A percentile compares a stretch with the other conserved stretches of the same genome.
Evolutionary conservation across 2,797 vertebrate species (phyloP).

Genomic region (Otus scops): DNA sequence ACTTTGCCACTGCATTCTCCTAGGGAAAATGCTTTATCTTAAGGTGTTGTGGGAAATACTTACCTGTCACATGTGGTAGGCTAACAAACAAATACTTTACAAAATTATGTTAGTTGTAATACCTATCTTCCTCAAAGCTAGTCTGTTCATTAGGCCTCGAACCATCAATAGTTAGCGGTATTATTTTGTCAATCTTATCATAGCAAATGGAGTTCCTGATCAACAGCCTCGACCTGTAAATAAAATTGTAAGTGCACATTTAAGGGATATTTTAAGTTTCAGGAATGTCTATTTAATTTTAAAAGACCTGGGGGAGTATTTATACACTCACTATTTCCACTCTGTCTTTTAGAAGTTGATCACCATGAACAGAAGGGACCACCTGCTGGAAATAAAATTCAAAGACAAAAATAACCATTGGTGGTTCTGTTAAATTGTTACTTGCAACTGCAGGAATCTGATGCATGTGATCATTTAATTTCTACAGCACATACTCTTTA

Average conservation of each 20-base stretch:
- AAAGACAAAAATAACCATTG: background rate
- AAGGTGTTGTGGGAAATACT: background rate
- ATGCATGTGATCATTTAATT: background rate
- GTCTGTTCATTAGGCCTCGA: background rate
- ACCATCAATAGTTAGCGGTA: background rate
- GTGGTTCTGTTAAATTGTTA: background rate
- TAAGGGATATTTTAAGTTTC: background rate
- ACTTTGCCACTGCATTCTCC: background rate
- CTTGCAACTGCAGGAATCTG: background rate
- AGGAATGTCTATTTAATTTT: background rate
- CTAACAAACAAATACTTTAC: background rate
- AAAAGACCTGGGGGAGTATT: background rate
- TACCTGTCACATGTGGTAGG: background rate
- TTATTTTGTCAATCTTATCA: background rate
- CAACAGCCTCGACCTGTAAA: background rate
- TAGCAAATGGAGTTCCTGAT: background rate
- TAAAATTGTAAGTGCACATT: background rate
- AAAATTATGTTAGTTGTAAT: background rate
- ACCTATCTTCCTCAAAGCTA: background rate
- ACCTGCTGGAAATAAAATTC: conserved; percentile 19
- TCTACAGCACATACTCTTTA: background rate
- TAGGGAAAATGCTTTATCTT: background rate
- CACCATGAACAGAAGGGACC: background rate
- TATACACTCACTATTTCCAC: background rate
- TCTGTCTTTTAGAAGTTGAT: background rate